Evolutionary conservation across 2,888 invertebrate species (phyloP).

Genomic region (Neuroscelio doddi): DNA sequence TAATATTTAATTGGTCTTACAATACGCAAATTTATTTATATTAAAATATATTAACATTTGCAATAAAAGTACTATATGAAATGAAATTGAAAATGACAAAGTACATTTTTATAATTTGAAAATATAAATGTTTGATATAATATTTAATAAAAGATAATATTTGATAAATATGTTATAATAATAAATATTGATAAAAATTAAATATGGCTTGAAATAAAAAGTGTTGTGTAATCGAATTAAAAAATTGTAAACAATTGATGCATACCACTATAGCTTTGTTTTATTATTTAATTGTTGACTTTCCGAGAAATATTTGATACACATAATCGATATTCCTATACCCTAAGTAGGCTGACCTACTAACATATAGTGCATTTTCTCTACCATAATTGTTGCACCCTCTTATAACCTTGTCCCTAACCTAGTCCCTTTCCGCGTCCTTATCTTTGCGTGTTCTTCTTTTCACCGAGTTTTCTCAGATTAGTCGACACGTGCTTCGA

Average conservation of each 20-base stretch:
- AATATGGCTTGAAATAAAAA: slow-evolving; percentile 1
- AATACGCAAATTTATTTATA: too few species aligned
- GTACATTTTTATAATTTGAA: too few species aligned
- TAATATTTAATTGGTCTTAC: too few species aligned
- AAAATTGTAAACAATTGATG: not conserved
- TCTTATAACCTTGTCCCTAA: slow-evolving; percentile 49
- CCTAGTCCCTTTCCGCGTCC: slow-evolving; percentile 43
- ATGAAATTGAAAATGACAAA: too few species aligned
- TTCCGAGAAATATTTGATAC: slow-evolving; percentile 36
- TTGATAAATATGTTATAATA: too few species aligned
- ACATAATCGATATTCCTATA: slow-evolving; percentile 36
- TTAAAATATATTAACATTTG: too few species aligned
- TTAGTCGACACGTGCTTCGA: slow-evolving; percentile 38
- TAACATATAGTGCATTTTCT: slow-evolving; percentile 39
- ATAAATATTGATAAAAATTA: too few species aligned
- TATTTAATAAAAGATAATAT: too few species aligned
- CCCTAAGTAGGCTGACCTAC: slow-evolving; percentile 36
- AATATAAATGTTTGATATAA: too few species aligned
- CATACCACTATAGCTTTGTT: slow-evolving; percentile 3
- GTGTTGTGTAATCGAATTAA: not conserved
- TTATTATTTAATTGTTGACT: slow-evolving; percentile 24
- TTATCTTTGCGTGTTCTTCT: slow-evolving; percentile 46
- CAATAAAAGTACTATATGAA: too few species aligned
- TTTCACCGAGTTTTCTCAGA: slow-evolving; percentile 41
- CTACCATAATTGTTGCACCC: slow-evolving; percentile 41